A percentile compares a stretch with the other conserved stretches of the same genome.
Conservation (phyloP, 2,797 vertebrate genomes). For the Acanthornis magna region DNA sequence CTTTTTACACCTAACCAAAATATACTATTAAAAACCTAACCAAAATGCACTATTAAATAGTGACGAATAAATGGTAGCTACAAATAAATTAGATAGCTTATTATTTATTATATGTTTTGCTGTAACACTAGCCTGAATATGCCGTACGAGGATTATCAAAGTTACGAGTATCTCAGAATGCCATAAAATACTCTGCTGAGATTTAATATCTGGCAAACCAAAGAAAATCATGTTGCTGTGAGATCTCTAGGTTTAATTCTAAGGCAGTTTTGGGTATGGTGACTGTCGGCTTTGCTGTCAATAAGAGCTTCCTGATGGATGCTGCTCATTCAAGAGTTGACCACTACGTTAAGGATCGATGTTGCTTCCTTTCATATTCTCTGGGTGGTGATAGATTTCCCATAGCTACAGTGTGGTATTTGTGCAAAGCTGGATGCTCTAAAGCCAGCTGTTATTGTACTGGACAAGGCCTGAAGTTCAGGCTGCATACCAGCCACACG, state of each 20-base stretch:
- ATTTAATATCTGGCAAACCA: background rate
- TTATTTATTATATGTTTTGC: background rate
- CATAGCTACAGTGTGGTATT: background rate
- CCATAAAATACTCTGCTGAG: background rate
- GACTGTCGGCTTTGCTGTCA: background rate
- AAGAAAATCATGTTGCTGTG: background rate
- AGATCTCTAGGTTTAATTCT: background rate
- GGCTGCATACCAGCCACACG: background rate
- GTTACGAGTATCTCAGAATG: background rate
- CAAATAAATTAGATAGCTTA: background rate
- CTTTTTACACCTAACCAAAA: background rate
- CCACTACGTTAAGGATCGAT: background rate
- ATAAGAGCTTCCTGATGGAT: background rate
- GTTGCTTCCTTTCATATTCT: slow-evolving; percentile 4
- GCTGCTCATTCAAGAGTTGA: background rate
- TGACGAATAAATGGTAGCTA: background rate
- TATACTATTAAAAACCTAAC: background rate
- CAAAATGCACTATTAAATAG: background rate
- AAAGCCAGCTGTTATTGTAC: background rate
- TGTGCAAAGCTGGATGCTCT: background rate
- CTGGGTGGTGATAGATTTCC: slow-evolving; percentile 11
- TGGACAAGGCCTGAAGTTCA: background rate
- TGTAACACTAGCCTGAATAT: background rate
- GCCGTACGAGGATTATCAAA: background rate
- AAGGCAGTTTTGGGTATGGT: background rate